Conservation (phyloP, 1,140 invertebrate genomes). For the Macrostomum lignano region DNA sequence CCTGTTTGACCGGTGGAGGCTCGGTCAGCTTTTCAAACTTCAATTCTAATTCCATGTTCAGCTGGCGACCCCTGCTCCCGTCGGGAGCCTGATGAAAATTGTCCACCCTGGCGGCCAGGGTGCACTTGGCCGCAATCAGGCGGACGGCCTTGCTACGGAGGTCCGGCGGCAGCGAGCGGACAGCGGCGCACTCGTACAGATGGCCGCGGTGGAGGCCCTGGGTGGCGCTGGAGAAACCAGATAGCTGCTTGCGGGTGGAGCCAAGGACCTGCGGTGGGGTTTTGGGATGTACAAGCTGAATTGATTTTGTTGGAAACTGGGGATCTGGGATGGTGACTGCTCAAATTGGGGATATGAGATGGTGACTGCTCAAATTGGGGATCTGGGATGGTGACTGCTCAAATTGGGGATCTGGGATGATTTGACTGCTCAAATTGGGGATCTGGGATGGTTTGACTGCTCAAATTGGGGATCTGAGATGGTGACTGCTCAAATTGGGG, state of each 20-base stretch:
- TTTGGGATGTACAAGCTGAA: too few species aligned
- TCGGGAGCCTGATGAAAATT: conserved; percentile 62
- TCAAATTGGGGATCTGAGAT: too few species aligned
- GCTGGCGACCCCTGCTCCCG: conserved; percentile 47
- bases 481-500: too few species aligned
- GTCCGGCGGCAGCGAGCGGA: conserved; percentile 72
- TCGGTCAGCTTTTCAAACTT: conserved; percentile 72
- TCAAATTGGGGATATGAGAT: too few species aligned
- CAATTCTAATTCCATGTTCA: conserved; percentile 69
- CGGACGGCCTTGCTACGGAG: conserved; percentile 64
- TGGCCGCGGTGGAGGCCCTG: conserved; percentile 71
- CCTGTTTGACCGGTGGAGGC: conserved; percentile 58
- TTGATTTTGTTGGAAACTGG: conserved; percentile 6
- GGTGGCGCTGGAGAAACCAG: conserved; percentile 60
- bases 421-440: too few species aligned
- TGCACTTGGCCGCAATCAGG: conserved; percentile 65
- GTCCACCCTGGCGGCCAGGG: conserved; percentile 73
- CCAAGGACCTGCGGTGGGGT: too few species aligned
- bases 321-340: not conserved
- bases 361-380: too few species aligned
- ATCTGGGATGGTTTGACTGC: too few species aligned
- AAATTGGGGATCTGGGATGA: too few species aligned
- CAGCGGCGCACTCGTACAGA: conserved; percentile 71
- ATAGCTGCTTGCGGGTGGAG: conserved; percentile 58
- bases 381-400: too few species aligned